Evolutionary conservation across 2,113 vertebrate genomes (phyloP).

Genomic region (Thamnophis sirtalis): DNA sequence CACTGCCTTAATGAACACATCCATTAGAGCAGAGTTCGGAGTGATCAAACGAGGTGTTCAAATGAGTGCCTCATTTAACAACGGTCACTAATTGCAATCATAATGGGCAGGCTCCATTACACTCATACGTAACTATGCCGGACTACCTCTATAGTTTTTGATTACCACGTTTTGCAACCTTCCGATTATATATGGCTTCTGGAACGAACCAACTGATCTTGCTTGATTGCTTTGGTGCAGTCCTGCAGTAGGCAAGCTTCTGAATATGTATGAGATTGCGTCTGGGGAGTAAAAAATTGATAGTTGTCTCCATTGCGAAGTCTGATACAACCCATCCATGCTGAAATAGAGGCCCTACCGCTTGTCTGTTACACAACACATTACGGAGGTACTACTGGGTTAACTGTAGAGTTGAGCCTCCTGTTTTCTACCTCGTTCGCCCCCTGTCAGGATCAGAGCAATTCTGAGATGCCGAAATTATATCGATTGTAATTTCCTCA

Average conservation of each 20-base stretch:
- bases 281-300: not conserved
- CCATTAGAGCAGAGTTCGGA: too few species aligned
- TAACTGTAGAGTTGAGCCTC: not conserved
- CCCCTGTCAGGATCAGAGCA: not conserved
- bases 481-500: not conserved
- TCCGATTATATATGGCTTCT: not conserved
- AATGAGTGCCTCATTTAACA: too few species aligned
- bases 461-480: not conserved
- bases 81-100: too few species aligned
- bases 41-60: too few species aligned
- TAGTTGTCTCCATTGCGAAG: not conserved
- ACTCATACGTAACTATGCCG: too few species aligned
- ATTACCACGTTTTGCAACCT: not conserved
- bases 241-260: not conserved
- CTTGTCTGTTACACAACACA: not conserved
- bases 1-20: not conserved
- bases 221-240: not conserved
- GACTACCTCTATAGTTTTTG: not conserved
- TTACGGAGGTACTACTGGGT: not conserved
- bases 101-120: too few species aligned
- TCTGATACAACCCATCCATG: not conserved
- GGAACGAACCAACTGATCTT: not conserved
- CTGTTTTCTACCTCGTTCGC: not conserved
- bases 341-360: not conserved
- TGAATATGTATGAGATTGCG: not conserved